Conservation (phyloP, 1,140 invertebrate species). For the Drusus annulatus region DNA sequence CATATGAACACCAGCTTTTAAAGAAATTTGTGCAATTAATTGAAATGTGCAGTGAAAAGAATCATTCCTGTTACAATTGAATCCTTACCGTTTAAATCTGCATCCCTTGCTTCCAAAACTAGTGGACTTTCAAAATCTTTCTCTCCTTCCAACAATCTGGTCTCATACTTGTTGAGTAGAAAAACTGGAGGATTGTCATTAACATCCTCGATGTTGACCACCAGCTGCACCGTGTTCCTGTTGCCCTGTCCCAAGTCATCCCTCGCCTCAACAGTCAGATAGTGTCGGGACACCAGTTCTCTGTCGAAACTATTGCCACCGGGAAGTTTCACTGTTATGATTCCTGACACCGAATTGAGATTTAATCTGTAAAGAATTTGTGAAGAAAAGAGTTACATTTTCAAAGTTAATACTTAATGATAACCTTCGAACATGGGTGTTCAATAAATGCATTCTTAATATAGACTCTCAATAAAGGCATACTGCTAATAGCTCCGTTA, state of each 20-base stretch:
- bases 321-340: conserved; percentile 85
- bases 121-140: conserved; percentile 83
- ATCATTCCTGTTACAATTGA: conserved; percentile 14
- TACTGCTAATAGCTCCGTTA: no score
- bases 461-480: no score
- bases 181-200: conserved; percentile 92
- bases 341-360: conserved; percentile 85
- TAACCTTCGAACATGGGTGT: no score
- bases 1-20: no score
- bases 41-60: no score
- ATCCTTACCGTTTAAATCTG: conserved; percentile 84
- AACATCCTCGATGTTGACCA: conserved; percentile 89
- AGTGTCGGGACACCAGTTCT: conserved; percentile 89
- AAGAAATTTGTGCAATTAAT: no score
- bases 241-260: conserved; percentile 91
- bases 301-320: conserved; percentile 87
- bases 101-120: conserved; percentile 85
- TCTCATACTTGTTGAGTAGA: conserved; percentile 87
- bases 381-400: no score
- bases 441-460: no score
- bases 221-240: conserved; percentile 88
- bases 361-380: conserved; percentile 76
- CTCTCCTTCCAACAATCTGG: conserved; percentile 86
- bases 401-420: no score
- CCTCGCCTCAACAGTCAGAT: conserved; percentile 91